Evolutionary conservation across 2,113 vertebrate genomes (phyloP).

Genomic region (Dermatemys mawii): DNA sequence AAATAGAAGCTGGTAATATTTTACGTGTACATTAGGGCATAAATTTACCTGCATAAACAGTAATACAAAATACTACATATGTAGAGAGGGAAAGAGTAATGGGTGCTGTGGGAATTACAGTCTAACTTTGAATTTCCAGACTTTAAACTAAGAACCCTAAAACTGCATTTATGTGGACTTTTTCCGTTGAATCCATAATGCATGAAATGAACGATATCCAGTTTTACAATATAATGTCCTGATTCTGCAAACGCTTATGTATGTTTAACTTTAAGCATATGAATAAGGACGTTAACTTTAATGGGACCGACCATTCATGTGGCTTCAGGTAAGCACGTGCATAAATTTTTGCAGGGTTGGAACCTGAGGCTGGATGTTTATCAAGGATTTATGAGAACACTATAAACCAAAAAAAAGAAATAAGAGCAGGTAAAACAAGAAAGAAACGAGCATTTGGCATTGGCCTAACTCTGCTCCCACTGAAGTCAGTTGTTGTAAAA

Average conservation of each 20-base stretch:
- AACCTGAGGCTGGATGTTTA: not conserved
- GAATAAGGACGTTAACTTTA: not conserved
- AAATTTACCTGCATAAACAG: slow-evolving; percentile 55
- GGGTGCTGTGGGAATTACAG: slow-evolving; percentile 36
- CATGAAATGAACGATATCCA: not conserved
- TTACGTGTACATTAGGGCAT: slow-evolving; percentile 24
- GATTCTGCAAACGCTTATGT: slow-evolving; percentile 29
- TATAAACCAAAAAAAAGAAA: not conserved
- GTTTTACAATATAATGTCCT: slow-evolving; percentile 3
- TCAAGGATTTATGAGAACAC: not conserved
- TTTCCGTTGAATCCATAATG: slow-evolving; percentile 11
- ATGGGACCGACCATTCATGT: not conserved
- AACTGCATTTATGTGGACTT: not conserved
- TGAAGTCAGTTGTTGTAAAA: not conserved
- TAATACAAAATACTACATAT: slow-evolving; percentile 18
- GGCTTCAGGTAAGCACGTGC: not conserved
- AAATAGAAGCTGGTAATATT: slow-evolving; percentile 45
- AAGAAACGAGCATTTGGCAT: not conserved
- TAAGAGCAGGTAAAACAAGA: fast-evolving
- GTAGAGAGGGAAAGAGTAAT: slow-evolving; percentile 49
- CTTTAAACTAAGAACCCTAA: slow-evolving; percentile 45
- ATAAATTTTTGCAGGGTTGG: not conserved
- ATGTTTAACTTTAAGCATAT: slow-evolving; percentile 6
- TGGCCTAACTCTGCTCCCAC: not conserved
- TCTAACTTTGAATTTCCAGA: slow-evolving; percentile 63